phyloP scores from a whole-genome alignment of 2,888 invertebrate species.

The Blastobasis adustella region DNA sequence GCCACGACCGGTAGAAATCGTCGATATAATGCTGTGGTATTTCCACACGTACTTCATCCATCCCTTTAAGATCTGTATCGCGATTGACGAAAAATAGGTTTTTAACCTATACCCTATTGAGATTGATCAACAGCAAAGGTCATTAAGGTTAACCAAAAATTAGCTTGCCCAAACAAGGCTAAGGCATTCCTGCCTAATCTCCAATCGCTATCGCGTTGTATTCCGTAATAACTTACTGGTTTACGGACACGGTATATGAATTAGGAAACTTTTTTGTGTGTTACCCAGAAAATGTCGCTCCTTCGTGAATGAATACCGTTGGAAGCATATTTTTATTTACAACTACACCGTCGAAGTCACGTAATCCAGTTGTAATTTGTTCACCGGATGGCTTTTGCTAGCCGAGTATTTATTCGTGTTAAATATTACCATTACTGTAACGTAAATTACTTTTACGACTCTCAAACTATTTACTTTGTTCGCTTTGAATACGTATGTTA shows the following conservation, averaged over 20 bases:
- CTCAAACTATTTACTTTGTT: too few species aligned
- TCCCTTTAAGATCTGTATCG: too few species aligned
- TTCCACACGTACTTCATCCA: too few species aligned
- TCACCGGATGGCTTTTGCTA: not conserved
- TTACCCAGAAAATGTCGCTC: constrained; percentile 2
- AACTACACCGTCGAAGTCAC: constrained; percentile 1
- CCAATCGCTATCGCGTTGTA: constrained; percentile 9
- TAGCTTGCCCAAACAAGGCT: constrained; percentile 8
- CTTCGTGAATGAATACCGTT: constrained; percentile 1
- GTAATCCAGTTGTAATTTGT: not conserved
- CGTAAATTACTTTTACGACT: too few species aligned
- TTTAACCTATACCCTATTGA: not conserved
- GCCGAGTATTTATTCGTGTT: too few species aligned
- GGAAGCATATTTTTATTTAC: not conserved
- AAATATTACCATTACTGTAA: not conserved
- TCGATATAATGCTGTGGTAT: too few species aligned
- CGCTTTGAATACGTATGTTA: too few species aligned
- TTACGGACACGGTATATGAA: constrained; percentile 8
- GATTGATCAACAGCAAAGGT: not conserved
- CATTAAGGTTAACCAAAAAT: constrained; percentile 6
- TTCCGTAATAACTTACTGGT: constrained; percentile 7
- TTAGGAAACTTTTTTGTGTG: constrained; percentile 3
- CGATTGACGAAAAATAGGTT: too few species aligned
- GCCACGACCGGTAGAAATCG: too few species aligned
- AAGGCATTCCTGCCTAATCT: constrained; percentile 9